phyloP scores from a whole-genome alignment of 2,888 invertebrate species.

The Kryphioiulus occultus region DNA sequence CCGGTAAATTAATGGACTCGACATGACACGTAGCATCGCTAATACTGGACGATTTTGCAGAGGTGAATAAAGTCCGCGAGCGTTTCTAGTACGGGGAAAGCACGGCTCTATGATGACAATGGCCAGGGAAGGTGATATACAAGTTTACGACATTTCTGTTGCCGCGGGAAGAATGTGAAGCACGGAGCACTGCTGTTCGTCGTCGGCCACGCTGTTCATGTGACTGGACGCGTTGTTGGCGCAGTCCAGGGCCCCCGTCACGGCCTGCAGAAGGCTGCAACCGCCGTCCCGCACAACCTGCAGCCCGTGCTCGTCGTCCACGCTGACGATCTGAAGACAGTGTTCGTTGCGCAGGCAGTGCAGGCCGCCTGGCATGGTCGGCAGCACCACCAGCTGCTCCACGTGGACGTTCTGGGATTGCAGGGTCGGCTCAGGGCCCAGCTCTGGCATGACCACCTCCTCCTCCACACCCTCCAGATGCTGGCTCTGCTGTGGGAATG shows the following conservation, averaged over 20 bases:
- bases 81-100: neutral
- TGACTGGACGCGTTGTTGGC: conserved; percentile 35
- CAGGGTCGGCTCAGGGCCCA: neutral
- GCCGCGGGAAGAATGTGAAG: neutral
- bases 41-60: conserved; percentile 18
- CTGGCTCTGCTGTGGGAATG: neutral
- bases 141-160: neutral
- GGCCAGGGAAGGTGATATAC: neutral
- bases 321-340: neutral
- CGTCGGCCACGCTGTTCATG: neutral
- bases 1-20: neutral
- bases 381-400: conserved; percentile 28
- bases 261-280: conserved; percentile 39
- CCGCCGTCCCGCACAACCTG: conserved; percentile 15
- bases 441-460: neutral
- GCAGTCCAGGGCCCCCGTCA: conserved; percentile 33
- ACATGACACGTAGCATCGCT: neutral
- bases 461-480: neutral
- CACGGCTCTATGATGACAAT: neutral
- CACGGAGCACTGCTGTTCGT: conserved; percentile 37
- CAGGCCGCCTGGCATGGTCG: neutral
- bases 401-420: neutral
- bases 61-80: neutral
- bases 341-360: neutral
- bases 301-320: neutral